Percentiles rank a stretch among this genome's conserved stretches.
phyloP scores from a whole-genome alignment of 2,888 invertebrate species.

The Nemurella pictetii region DNA sequence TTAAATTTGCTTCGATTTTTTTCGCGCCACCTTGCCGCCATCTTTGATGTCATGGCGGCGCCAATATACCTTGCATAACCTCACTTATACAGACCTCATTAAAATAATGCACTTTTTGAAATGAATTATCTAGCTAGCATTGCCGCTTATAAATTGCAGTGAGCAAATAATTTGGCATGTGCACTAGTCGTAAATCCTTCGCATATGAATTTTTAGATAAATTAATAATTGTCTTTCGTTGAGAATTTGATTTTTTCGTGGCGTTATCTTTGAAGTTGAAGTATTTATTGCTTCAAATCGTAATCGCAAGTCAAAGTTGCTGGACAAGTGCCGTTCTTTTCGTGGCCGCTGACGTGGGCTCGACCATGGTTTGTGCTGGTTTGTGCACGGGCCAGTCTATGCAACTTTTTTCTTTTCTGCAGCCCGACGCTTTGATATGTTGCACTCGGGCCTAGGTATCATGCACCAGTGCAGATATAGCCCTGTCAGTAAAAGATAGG shows the following conservation, averaged over 20 bases:
- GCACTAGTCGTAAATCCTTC: not conserved
- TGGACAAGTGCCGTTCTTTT: no score
- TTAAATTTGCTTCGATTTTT: not conserved
- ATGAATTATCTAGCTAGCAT: not conserved
- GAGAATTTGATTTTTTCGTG: no score
- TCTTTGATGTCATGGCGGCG: not conserved
- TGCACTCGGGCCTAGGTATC: no score
- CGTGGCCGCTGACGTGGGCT: no score
- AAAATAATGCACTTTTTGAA: not conserved
- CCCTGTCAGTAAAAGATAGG: no score
- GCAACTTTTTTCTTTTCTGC: no score
- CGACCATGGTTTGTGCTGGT: no score
- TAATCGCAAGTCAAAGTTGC: no score
- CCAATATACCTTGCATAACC: no score
- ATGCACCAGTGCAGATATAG: no score
- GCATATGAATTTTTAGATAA: not conserved
- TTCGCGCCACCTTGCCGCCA: not conserved
- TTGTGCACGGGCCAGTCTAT: no score
- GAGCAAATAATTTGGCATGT: constrained; percentile 19
- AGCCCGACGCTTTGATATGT: no score
- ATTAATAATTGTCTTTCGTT: not conserved
- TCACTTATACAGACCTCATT: not conserved
- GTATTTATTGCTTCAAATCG: not conserved
- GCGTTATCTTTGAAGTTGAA: not conserved
- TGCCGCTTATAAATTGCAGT: not conserved